phyloP scores from a whole-genome alignment of 2,888 invertebrate species.

The Noctua janthe region DNA sequence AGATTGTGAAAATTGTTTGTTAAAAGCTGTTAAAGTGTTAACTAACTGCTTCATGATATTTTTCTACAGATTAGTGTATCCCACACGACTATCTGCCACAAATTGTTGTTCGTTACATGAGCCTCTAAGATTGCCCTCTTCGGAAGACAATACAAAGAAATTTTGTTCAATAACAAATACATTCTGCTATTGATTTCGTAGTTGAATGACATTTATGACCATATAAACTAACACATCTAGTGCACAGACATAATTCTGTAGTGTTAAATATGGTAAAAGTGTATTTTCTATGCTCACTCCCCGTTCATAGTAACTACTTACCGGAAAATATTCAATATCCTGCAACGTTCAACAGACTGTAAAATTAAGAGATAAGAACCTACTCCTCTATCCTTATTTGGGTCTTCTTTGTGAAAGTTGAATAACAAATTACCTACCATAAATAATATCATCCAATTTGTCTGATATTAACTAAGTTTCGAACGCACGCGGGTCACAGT shows the following conservation, averaged over 20 bases:
- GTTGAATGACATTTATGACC: neutral
- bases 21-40: neutral
- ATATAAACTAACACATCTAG: neutral
- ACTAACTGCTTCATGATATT: neutral
- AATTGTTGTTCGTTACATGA: too few species aligned
- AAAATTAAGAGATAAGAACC: neutral
- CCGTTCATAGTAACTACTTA: neutral
- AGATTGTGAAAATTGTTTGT: neutral
- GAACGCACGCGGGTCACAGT: neutral
- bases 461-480: constrained; percentile 33
- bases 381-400: neutral
- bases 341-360: neutral
- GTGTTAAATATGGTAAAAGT: neutral
- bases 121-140: too few species aligned
- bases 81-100: neutral
- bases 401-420: neutral
- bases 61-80: neutral
- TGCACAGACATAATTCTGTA: neutral
- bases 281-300: neutral
- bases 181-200: neutral
- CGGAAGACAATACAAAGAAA: too few species aligned
- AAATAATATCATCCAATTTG: neutral
- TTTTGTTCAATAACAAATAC: too few species aligned
- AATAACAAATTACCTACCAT: neutral
- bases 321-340: neutral